phyloP scores from a whole-genome alignment of 1,140 invertebrate genomes.

The Drosophila teissieri region DNA sequence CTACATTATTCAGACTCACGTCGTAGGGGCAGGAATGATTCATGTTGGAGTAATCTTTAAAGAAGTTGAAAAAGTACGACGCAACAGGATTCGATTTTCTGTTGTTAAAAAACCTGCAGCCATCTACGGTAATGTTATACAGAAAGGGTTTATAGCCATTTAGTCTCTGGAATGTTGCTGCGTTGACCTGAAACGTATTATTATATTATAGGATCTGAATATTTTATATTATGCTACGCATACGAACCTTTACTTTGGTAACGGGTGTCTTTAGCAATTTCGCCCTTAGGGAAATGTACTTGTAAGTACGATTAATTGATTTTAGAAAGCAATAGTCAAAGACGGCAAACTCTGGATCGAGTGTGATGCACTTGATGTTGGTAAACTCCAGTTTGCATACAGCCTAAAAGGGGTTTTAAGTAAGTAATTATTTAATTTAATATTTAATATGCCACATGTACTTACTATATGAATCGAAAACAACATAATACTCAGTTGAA shows the following conservation, averaged over 20 bases:
- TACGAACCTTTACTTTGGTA: neutral
- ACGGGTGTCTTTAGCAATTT: neutral
- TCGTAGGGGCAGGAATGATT: neutral
- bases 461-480: neutral
- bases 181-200: neutral
- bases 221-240: too few relatives aligned
- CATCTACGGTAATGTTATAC: neutral
- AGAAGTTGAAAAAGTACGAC: neutral
- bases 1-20: neutral
- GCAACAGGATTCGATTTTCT: neutral
- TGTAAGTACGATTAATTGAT: neutral
- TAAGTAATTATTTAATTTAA: too few relatives aligned
- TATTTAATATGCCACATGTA: neutral
- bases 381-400: neutral
- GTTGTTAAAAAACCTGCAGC: neutral
- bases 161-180: neutral
- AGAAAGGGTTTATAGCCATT: neutral
- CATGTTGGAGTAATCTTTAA: neutral
- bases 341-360: neutral
- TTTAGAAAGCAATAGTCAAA: neutral
- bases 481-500: neutral
- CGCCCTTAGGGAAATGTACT: neutral
- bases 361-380: neutral
- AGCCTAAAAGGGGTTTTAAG: neutral
- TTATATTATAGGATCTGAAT: too few relatives aligned